Evolutionary conservation across 2,888 invertebrate genomes (phyloP).

Genomic region (Isotomurus palustris): DNA sequence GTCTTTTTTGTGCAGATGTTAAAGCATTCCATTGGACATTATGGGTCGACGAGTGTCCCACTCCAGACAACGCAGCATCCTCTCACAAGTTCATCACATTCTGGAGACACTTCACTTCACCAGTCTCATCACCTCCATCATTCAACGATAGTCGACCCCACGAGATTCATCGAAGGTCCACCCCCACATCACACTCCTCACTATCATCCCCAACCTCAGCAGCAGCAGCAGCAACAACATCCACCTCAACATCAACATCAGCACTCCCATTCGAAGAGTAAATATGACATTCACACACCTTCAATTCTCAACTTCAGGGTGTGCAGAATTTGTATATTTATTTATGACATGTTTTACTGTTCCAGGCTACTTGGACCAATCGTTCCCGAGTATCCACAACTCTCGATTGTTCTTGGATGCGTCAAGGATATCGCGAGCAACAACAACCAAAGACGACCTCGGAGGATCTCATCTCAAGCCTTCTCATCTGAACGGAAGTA

Average conservation of each 20-base stretch:
- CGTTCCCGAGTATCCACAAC: constrained; percentile 43
- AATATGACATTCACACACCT: constrained; percentile 4
- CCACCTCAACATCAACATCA: too few relatives aligned
- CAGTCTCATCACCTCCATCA: constrained; percentile 37
- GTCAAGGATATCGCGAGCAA: constrained; percentile 38
- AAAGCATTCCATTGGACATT: constrained; percentile 45
- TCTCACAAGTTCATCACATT: constrained; percentile 43
- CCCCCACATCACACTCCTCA: constrained; percentile 32
- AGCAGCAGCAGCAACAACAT: constrained; percentile 9
- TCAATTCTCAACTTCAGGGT: not conserved
- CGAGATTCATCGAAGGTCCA: constrained; percentile 44
- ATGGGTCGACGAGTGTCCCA: constrained; percentile 41
- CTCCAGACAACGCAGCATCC: constrained; percentile 42
- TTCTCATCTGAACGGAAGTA: constrained; percentile 36
- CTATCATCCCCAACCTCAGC: not conserved
- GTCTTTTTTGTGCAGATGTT: constrained; percentile 41
- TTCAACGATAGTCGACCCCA: constrained; percentile 39
- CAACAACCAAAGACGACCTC: constrained; percentile 34
- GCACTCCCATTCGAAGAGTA: constrained; percentile 45
- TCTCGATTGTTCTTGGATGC: constrained; percentile 42
- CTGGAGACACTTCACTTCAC: constrained; percentile 43
- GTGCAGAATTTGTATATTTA: not conserved
- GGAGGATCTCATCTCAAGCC: constrained; percentile 14
- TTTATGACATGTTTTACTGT: not conserved
- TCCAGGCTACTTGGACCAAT: constrained; percentile 43